A percentile compares a stretch with the other conserved stretches of the same genome.
These are phyloP conservation scores for Crypturellus undulatus DNA, from an alignment of 2,113 vertebrate genomes.

Conservation along the genomic window DNA sequence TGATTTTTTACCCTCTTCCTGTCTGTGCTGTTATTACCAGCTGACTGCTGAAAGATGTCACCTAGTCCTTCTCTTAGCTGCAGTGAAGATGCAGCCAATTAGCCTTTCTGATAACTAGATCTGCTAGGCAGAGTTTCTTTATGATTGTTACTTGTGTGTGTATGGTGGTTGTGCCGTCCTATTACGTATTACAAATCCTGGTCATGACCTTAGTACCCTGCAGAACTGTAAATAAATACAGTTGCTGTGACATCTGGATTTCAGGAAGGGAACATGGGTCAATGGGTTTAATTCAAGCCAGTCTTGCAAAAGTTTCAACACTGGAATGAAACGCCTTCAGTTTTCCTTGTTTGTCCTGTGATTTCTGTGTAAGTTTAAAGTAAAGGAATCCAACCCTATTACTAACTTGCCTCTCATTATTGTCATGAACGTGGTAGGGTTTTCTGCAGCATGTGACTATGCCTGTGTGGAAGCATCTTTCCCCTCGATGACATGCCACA, in stretches of 20 bases:
- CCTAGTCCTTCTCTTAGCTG: not conserved
- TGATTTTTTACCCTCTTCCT: not conserved
- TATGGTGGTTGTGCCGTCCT: not conserved
- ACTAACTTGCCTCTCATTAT: accelerated
- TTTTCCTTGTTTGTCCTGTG: not conserved
- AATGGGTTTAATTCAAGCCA: not conserved
- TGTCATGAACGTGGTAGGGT: not conserved
- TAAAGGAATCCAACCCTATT: not conserved
- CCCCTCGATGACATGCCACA: not conserved
- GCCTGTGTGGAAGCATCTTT: accelerated
- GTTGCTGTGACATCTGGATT: not conserved
- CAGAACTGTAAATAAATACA: not conserved
- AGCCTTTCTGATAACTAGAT: not conserved
- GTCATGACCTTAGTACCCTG: not conserved
- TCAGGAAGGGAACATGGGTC: not conserved
- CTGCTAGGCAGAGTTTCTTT: not conserved
- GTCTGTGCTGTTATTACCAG: not conserved
- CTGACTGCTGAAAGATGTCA: not conserved
- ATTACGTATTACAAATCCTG: not conserved
- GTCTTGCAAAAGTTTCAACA: not conserved
- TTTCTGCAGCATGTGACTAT: not conserved
- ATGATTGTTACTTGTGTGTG: not conserved
- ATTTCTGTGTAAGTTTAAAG: not conserved
- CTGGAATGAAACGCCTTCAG: not conserved
- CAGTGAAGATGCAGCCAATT: not conserved